Conservation (phyloP, 2,113 vertebrate genomes). For the Gallinago jamesoni region DNA sequence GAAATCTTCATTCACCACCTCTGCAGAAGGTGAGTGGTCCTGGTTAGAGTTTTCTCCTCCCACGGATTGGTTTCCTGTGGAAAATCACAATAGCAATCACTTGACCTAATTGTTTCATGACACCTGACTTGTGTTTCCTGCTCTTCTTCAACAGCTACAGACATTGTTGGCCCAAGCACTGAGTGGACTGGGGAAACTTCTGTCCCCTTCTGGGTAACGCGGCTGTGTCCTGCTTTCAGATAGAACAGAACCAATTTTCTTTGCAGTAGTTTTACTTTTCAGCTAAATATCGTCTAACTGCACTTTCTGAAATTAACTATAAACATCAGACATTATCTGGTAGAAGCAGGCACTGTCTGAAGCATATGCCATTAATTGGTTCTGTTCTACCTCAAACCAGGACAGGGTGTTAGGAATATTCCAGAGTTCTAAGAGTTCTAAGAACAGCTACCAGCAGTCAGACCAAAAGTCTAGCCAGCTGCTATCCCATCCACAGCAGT, state of each 20-base stretch:
- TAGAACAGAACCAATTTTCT: background rate
- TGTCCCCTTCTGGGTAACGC: background rate
- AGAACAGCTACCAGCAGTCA: background rate
- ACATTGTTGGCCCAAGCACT: background rate
- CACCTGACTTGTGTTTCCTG: background rate
- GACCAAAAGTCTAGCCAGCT: background rate
- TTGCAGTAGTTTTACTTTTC: background rate
- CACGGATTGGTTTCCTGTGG: background rate
- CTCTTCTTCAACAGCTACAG: background rate
- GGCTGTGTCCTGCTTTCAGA: background rate
- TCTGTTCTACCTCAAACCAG: background rate
- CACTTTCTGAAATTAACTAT: background rate
- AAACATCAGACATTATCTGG: background rate
- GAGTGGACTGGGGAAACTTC: background rate
- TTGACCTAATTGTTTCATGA: background rate
- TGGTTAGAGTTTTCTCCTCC: background rate
- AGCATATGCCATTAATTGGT: background rate
- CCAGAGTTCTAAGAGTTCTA: background rate
- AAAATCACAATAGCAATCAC: background rate
- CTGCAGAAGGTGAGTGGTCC: background rate
- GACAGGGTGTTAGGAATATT: background rate
- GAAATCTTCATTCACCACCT: background rate
- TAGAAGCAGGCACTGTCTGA: background rate
- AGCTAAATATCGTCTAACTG: background rate
- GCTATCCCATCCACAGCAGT: background rate